A percentile compares a stretch with the other conserved stretches of the same genome.
Conservation (phyloP, 2,888 invertebrate species). For the Alcis repandata region DNA sequence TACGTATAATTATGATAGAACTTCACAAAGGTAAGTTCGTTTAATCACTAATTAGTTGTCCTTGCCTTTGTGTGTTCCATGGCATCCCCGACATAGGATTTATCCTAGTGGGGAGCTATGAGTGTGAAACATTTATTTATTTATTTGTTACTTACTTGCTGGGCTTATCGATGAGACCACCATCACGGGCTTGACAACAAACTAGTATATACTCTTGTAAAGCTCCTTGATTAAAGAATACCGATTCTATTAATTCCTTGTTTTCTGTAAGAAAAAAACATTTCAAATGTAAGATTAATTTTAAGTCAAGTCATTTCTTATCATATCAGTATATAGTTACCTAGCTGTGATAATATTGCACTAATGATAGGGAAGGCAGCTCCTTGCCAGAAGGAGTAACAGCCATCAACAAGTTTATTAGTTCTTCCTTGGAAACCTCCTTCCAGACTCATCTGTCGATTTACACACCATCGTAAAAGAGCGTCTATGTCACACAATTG, state of each 20-base stretch:
- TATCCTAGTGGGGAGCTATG: no score
- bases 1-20: no score
- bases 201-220: slow-evolving; percentile 97
- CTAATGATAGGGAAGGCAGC: slow-evolving; percentile 96
- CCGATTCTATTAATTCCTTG: slow-evolving; percentile 84
- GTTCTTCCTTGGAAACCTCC: slow-evolving; percentile 99
- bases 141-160: slow-evolving; percentile 94
- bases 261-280: slow-evolving; percentile 67
- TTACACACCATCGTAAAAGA: slow-evolving; percentile 94
- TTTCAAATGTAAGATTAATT: neutral
- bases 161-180: slow-evolving; percentile 98
- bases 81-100: no score
- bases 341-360: slow-evolving; percentile 88
- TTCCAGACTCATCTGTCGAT: slow-evolving; percentile 96
- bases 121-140: no score
- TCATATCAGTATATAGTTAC: slow-evolving; percentile 49
- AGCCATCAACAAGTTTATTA: slow-evolving; percentile 99
- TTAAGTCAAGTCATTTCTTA: neutral
- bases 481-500: slow-evolving; percentile 91
- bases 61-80: no score
- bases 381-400: slow-evolving; percentile 99
- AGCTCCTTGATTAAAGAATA: slow-evolving; percentile 93
- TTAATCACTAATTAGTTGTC: no score
- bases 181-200: slow-evolving; percentile 95
- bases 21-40: no score